Percentiles rank a stretch among this genome's conserved stretches.
Evolutionary conservation across 2,797 vertebrate species (phyloP).

Genomic region (Gambusia yucatana): DNA sequence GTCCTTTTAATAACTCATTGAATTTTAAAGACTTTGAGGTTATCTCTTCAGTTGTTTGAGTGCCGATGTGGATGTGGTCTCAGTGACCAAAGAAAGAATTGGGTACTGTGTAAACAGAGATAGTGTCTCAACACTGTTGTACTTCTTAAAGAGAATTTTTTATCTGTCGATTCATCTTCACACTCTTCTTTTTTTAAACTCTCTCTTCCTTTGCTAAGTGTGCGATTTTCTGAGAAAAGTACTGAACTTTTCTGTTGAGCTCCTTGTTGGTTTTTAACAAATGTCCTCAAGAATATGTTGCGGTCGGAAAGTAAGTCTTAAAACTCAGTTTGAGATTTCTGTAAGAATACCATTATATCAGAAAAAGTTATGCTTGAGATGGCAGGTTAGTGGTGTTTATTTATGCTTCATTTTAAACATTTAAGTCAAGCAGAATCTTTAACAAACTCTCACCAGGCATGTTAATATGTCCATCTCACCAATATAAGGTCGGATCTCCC

Average conservation of each 20-base stretch:
- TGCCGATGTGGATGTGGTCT: slow-evolving; percentile 24
- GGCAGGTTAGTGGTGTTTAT: background rate
- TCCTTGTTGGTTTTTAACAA: background rate
- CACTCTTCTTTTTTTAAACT: background rate
- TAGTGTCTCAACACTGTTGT: slow-evolving; percentile 17
- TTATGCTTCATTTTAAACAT: background rate
- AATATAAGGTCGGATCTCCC: background rate
- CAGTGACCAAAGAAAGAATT: slow-evolving; percentile 17
- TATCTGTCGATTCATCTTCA: slow-evolving; percentile 27
- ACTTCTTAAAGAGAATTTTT: slow-evolving; percentile 19
- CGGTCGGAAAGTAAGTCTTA: background rate
- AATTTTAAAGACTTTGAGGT: background rate
- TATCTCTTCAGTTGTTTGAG: background rate
- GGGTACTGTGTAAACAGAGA: slow-evolving; percentile 23
- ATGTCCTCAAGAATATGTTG: background rate
- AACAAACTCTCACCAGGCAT: background rate
- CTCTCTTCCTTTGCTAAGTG: background rate
- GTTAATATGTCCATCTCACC: background rate
- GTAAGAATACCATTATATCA: background rate
- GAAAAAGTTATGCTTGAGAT: background rate
- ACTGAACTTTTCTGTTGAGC: background rate
- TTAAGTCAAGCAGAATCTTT: background rate
- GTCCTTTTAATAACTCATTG: background rate
- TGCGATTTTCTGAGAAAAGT: slow-evolving; percentile 2
- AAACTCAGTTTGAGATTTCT: background rate